Evolutionary conservation across 2,797 vertebrate genomes (phyloP).

Genomic region (Channa striata): DNA sequence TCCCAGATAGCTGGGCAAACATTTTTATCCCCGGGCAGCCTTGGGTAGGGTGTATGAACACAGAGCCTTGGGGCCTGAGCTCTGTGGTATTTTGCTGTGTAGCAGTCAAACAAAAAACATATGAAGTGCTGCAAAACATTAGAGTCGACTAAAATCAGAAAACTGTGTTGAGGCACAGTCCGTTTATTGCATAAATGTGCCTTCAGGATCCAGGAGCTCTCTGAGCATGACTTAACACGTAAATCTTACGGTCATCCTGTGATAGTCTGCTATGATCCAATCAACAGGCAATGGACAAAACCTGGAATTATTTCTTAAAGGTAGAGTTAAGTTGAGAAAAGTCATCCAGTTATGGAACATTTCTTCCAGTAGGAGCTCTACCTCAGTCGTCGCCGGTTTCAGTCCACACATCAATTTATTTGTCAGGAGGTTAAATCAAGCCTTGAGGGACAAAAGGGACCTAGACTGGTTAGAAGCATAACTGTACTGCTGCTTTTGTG

Average conservation of each 20-base stretch:
- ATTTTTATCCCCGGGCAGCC: slow-evolving; percentile 47
- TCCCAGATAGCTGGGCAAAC: slow-evolving; percentile 43
- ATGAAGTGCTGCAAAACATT: slow-evolving; percentile 51
- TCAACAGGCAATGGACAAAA: slow-evolving; percentile 16
- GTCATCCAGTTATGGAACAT: not conserved
- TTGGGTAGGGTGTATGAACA: slow-evolving; percentile 56
- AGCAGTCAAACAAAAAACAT: slow-evolving; percentile 54
- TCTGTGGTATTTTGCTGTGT: slow-evolving; percentile 49
- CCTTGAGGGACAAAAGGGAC: slow-evolving; percentile 15
- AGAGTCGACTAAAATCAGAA: slow-evolving; percentile 42
- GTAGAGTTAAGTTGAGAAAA: not conserved
- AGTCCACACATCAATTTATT: slow-evolving; percentile 6
- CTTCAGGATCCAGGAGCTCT: slow-evolving; percentile 1
- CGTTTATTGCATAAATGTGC: slow-evolving; percentile 4
- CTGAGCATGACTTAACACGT: slow-evolving; percentile 3
- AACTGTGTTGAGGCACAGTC: slow-evolving; percentile 11
- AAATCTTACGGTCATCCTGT: slow-evolving; percentile 26
- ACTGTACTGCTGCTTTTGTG: slow-evolving; percentile 25
- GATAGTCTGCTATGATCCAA: slow-evolving; percentile 12
- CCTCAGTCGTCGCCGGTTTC: not conserved
- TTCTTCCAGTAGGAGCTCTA: not conserved
- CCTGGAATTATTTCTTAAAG: slow-evolving; percentile 25
- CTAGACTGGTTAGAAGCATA: slow-evolving; percentile 9
- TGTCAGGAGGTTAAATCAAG: slow-evolving; percentile 29
- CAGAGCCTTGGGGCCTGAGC: slow-evolving; percentile 40